A percentile compares a stretch with the other conserved stretches of the same genome.
Conservation (phyloP, 2,797 vertebrate genomes). For the Urophycis tenuis region DNA sequence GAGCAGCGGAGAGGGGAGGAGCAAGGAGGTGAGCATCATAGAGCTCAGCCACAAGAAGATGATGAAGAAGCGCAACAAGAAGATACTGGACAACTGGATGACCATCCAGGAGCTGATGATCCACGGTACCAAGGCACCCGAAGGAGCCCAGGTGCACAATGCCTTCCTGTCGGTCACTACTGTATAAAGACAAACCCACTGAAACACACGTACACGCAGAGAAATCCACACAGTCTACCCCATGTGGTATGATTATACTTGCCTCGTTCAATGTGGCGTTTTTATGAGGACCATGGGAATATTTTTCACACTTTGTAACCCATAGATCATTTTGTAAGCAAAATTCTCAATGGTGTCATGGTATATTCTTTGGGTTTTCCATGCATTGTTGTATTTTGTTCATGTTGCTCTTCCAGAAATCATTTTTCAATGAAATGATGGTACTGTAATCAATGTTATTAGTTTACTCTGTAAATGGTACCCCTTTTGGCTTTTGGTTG, state of each 20-base stretch:
- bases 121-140: conserved; percentile 89
- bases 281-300: conserved; percentile 80
- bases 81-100: conserved; percentile 99
- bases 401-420: conserved; percentile 45
- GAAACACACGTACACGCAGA: conserved; percentile 18
- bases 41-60: conserved; percentile 99
- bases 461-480: conserved; percentile 49
- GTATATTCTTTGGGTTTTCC: conserved; percentile 58
- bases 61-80: conserved; percentile 98
- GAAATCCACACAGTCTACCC: conserved; percentile 72
- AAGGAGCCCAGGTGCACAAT: conserved; percentile 86
- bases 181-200: conserved; percentile 72
- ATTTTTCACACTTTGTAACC: conserved; percentile 93
- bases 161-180: conserved; percentile 98
- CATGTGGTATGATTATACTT: conserved; percentile 86
- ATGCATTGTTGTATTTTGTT: conserved; percentile 41
- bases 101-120: conserved; percentile 99
- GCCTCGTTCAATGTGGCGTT: conserved; percentile 99
- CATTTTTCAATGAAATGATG: conserved; percentile 60
- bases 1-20: conserved; percentile 82
- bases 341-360: conserved; percentile 63
- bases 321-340: conserved; percentile 87
- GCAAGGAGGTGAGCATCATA: conserved; percentile 88
- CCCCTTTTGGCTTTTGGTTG: conserved; percentile 46
- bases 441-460: conserved; percentile 59